phyloP scores from a whole-genome alignment of 2,888 invertebrate genomes.

The Ormyrus thymus region DNA sequence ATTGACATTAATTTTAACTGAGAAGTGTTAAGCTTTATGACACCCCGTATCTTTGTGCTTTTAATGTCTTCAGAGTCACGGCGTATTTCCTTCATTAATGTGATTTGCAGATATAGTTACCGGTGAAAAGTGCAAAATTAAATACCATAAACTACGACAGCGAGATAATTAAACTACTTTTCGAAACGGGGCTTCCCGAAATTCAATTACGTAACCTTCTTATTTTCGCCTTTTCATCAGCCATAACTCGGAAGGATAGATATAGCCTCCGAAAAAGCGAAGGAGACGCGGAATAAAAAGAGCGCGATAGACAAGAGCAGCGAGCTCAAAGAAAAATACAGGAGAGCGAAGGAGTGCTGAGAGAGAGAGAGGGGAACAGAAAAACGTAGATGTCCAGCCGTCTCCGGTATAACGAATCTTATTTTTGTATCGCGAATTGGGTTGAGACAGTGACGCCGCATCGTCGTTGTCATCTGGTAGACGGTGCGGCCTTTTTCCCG shows the following conservation, averaged over 20 bases:
- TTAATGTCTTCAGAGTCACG: no score
- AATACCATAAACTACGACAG: no score
- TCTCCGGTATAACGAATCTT: conserved; percentile 50
- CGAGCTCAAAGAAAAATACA: no score
- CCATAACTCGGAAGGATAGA: conserved; percentile 3
- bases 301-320: no score
- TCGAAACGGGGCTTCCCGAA: neutral
- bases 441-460: conserved; percentile 21
- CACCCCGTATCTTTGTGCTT: no score
- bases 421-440: conserved; percentile 55
- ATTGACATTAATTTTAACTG: neutral
- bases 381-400: conserved; percentile 43
- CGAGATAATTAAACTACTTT: no score
- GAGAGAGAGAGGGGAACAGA: neutral
- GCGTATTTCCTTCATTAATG: no score
- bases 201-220: neutral
- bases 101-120: no score
- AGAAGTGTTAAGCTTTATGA: no score
- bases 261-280: neutral
- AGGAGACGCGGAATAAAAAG: neutral
- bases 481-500: conserved; percentile 10
- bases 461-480: conserved; percentile 2
- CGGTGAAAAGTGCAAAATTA: no score
- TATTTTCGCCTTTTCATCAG: neutral
- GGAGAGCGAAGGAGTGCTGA: neutral